A percentile compares a stretch with the other conserved stretches of the same genome.
These are phyloP conservation scores for Misgurnus anguillicaudatus DNA, from an alignment of 2,113 vertebrate species.

Conservation along the genomic window DNA sequence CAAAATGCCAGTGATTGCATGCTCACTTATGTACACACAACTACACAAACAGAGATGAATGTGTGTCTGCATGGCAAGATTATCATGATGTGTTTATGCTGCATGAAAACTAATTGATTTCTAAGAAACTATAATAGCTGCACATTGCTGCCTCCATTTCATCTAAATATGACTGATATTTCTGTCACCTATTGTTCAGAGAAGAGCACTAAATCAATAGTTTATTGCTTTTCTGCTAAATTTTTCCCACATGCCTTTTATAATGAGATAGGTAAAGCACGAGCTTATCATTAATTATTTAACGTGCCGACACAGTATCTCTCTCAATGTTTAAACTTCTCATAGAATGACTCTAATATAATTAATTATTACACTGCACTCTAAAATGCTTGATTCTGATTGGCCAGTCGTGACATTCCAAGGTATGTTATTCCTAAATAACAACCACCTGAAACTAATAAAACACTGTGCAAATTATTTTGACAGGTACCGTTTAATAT, in stretches of 20 bases:
- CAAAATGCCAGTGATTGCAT: slow-evolving; percentile 19
- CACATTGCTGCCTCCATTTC: neutral
- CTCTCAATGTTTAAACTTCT: slow-evolving; percentile 15
- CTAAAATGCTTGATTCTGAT: too few species aligned
- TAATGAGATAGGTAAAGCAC: neutral
- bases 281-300: slow-evolving; percentile 9
- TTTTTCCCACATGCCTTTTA: neutral
- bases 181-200: slow-evolving; percentile 4
- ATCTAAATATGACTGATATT: neutral
- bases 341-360: slow-evolving; percentile 11
- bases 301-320: slow-evolving; percentile 4
- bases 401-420: too few species aligned
- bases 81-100: neutral
- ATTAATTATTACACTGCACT: neutral
- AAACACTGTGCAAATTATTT: too few species aligned
- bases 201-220: slow-evolving; percentile 1
- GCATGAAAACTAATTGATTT: neutral
- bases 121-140: neutral
- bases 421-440: too few species aligned
- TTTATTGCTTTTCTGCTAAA: slow-evolving; percentile 5
- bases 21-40: neutral
- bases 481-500: too few species aligned
- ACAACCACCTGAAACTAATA: too few species aligned
- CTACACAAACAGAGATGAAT: neutral
- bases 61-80: neutral